phyloP scores from a whole-genome alignment of 1,140 invertebrate genomes.

The Phortica variegata region DNA sequence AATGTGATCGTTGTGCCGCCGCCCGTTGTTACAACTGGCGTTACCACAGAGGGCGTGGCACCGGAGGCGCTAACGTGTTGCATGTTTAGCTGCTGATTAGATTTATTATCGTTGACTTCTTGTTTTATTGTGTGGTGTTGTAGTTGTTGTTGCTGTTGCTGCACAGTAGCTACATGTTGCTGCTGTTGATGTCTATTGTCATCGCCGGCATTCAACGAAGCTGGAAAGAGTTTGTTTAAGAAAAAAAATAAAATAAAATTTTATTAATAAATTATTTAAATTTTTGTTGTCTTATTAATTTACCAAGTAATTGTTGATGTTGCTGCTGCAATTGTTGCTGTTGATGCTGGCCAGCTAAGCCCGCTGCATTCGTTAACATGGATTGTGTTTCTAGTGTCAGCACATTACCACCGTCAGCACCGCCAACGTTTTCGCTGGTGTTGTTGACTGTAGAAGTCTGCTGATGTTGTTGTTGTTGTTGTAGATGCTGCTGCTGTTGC shows the following conservation, averaged over 20 bases:
- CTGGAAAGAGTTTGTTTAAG: background rate
- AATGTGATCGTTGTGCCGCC: conserved; percentile 61
- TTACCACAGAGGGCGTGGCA: conserved; percentile 42
- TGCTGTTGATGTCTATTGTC: conserved; percentile 15
- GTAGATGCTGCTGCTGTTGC: background rate
- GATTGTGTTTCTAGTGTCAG: background rate
- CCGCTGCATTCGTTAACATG: background rate
- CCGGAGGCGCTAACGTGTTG: conserved; percentile 52
- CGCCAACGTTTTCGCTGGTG: too few species aligned
- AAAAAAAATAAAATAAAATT: background rate
- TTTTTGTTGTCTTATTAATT: background rate
- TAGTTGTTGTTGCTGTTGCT: conserved; percentile 11
- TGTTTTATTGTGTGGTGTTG: conserved; percentile 13
- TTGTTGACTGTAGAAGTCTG: background rate
- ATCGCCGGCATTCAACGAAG: conserved; percentile 7
- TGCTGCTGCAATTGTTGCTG: conserved; percentile 5
- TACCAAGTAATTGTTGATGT: background rate
- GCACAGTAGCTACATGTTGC: background rate
- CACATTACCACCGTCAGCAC: too few species aligned
- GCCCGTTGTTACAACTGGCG: conserved; percentile 65
- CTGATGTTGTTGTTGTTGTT: background rate
- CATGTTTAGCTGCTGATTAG: conserved; percentile 34
- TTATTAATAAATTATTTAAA: background rate
- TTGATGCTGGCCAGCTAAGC: background rate
- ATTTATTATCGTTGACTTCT: conserved; percentile 24